These are phyloP conservation scores for Yponomeuta plumbellus DNA, from an alignment of 2,888 invertebrate genomes.

Conservation along the genomic window DNA sequence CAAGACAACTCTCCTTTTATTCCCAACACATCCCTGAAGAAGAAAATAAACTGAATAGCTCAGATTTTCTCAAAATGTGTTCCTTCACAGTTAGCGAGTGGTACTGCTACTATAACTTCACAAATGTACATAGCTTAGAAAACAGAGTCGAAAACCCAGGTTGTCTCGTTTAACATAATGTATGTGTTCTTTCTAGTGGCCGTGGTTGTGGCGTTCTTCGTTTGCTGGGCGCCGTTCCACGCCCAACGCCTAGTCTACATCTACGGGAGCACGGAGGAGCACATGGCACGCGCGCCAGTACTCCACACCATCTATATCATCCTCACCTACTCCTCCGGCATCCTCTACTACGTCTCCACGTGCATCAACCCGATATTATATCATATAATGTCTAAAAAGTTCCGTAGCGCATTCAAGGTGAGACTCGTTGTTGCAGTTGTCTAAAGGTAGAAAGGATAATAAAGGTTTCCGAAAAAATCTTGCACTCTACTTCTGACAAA, in stretches of 20 bases:
- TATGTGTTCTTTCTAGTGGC: conserved; percentile 78
- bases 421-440: conserved; percentile 23
- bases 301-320: conserved; percentile 79
- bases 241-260: conserved; percentile 90
- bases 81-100: no score
- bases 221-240: conserved; percentile 96
- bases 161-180: background rate
- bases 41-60: no score
- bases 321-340: conserved; percentile 89
- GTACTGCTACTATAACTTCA: no score
- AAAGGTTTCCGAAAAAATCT: background rate
- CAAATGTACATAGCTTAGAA: no score
- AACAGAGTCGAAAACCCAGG: no score
- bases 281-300: conserved; percentile 53
- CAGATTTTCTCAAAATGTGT: no score
- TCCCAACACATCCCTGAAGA: no score
- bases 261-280: conserved; percentile 76
- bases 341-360: conserved; percentile 94
- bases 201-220: conserved; percentile 92
- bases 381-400: conserved; percentile 96
- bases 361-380: conserved; percentile 95
- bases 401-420: conserved; percentile 94
- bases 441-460: background rate
- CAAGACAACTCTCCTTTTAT: no score
- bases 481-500: no score